Base-by-base conservation (phyloP, 1,140 invertebrate species). In the Papilio polytes region DNA sequence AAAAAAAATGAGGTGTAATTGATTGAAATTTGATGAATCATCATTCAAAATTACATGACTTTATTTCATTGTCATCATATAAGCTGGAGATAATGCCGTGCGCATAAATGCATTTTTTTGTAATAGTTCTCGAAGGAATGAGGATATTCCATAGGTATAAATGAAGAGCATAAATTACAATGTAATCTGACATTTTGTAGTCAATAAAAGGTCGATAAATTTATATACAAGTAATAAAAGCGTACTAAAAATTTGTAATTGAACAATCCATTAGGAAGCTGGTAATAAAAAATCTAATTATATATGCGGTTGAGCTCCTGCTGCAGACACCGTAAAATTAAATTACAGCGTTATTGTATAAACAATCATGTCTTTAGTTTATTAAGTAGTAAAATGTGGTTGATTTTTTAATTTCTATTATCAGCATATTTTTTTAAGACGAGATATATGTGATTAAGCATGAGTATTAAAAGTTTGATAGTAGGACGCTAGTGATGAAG, bases 331-430 rank as follows among this genome's bases (percentile, higher is more conserved):
- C 48, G 63, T 85, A 83, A 85, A 82, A 80, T 66, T 66, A 31
- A 82, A 80, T 66, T 66, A 31, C 51, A 80, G 20, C 51, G 80
- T 80, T 82, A 82, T 84, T 83, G 51, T 78, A 78, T 56, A 73
- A 63, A 84, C 53, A 82, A 81, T 80, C 79, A 63, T 78, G 81
- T 82, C 82, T 84, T 81, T 22, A 77, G 82, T 84, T 86, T 78
- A 83, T 84, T 81, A 81, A 83, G 83, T 74, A 63, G 78, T 80
- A 83, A 87, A 83, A 70, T 26, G 51, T 22, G 81, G 26, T 78
- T 81, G n/a, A 74, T 31, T 66, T 31, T 66, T 31, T 13, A 26
- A 13, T 22, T 22, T 63, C 20, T 8, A 2, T n/a, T 18, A 6
- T 18, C 26, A 26, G 26, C n/a, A 8, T 53, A 4, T 56, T 20